Base-by-base conservation (phyloP, 2,888 invertebrate species). In the Chironomus riparius region DNA sequence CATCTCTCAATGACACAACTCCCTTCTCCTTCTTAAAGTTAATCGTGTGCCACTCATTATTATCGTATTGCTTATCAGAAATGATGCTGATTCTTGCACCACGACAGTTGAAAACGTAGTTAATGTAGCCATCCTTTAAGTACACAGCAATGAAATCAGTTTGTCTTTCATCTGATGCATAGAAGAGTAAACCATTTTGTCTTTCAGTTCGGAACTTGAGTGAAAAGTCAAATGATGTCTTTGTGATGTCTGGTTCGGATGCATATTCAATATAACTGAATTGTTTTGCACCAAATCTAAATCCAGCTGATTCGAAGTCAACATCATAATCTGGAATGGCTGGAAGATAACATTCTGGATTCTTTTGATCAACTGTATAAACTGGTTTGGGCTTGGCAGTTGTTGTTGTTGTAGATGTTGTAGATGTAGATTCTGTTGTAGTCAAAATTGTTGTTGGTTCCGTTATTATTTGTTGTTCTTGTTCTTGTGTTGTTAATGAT, bases 151-250 rank as follows among this genome's bases (percentile, higher is more conserved):
- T 88, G 81, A 91, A 91, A 81, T 93, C 91, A 0, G 83, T 82
- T 21, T 90, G 88, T 2, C 86, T 84, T 12, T 85, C 84, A 76
- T 91, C 89, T 0, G 89, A 84, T 0, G 91, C 89, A 83, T 95
- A 97, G 85, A 97, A 93, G 15, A 97, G 87, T 5, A 96, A 85
- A 1, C 97, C 96, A 76, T 93, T 90, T 10, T 88, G 86, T n/a
- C 86, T 85, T 77, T 87, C 87, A 77, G 87, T 87, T 78, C 92
- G 91, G 83, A 98, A 89, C 6, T 91, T 87, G 10, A 97, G 85
- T 13, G 91, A 89, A 78, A 96, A 89, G 77, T 92, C 91, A 82
- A 90, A 92, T 50, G 87, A 87, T 77, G 88, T 89, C 70, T 87
- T 87, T 80, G 90, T 87, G 76, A 89, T 87, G 1, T 86, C 86